phyloP scores from a whole-genome alignment of 1,140 invertebrate genomes.

The Caenorhabditis tropicalis region DNA sequence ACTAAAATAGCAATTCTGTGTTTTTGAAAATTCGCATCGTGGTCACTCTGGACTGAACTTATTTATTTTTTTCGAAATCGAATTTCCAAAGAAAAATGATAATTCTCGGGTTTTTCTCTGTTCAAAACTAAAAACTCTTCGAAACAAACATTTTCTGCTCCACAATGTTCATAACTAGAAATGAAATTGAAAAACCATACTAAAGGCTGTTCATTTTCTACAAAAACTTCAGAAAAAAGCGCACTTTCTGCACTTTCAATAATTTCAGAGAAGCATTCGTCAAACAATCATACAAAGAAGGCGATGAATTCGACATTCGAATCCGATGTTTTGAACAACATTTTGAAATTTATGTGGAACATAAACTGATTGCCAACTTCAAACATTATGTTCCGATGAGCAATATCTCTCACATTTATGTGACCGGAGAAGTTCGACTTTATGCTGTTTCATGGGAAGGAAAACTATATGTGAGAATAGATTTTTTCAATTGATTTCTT shows the following conservation, averaged over 20 bases:
- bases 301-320: conserved; percentile 70
- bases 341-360: conserved; percentile 68
- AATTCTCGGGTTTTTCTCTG: too few species aligned
- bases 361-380: conserved; percentile 71
- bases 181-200: too few species aligned
- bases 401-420: conserved; percentile 68
- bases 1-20: not conserved
- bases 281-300: conserved; percentile 67
- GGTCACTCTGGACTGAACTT: too few species aligned
- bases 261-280: conserved; percentile 62
- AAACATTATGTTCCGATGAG: conserved; percentile 68
- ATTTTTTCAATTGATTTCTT: not conserved
- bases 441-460: conserved; percentile 66
- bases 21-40: too few species aligned
- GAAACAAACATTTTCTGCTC: too few species aligned
- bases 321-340: conserved; percentile 65
- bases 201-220: too few species aligned
- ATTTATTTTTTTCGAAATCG: too few species aligned
- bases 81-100: too few species aligned
- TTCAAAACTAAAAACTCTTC: too few species aligned
- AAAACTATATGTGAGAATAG: conserved; percentile 64
- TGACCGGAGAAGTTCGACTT: conserved; percentile 69
- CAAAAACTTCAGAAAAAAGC: not conserved
- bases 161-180: too few species aligned
- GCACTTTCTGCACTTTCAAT: not conserved